Base-by-base conservation (phyloP, 2,888 invertebrate species). In the Andrena bicolor region DNA sequence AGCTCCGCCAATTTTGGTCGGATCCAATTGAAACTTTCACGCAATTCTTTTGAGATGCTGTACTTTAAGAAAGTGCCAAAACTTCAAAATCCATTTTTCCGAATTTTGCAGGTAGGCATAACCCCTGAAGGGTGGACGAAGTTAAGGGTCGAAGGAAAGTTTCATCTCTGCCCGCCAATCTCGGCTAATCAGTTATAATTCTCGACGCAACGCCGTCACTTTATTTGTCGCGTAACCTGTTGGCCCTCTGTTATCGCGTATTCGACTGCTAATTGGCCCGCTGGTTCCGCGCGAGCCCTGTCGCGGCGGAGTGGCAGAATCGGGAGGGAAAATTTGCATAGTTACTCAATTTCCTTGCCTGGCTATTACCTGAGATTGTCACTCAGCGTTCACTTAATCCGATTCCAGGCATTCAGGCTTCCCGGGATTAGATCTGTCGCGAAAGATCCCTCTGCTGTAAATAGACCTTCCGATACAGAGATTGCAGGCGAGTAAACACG, bases 301-400 rank as follows among this genome's bases (percentile, higher is more conserved):
- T 32, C 28, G 20, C n/a, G 16, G 16, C 56, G 16, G 23, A 58
- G 60, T 23, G 70, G 48, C 61, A 63, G 58, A 73, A 76, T 70
- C 49, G 64, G 41, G 70, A 53, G 53, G 68, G 49, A 80, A 13
- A 76, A 84, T 82, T 84, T 80, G 78, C 78, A 78, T 77, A 86
- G 53, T 74, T 72, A 76, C 72, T 73, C 76, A 65, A 69, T 86
- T 82, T 76, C 74, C 76, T 60, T 30, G 16, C 32, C n/a, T 69
- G 23, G 73, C 75, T 74, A 53, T 82, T 80, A 74, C 60, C 66
- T 51, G 82, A 78, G 79, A 76, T 81, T 82, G 72, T 76, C 73
- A 76, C 73, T 76, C 75, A 76, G 56, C 78, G 53, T 78, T 64
- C 76, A 77, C 60, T 68, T 79, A 84, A 78, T 76, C 66, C 41